Percentiles rank a stretch among this genome's conserved stretches.
Conservation (phyloP, 2,797 vertebrate species). For the Sebastes iracundus region DNA sequence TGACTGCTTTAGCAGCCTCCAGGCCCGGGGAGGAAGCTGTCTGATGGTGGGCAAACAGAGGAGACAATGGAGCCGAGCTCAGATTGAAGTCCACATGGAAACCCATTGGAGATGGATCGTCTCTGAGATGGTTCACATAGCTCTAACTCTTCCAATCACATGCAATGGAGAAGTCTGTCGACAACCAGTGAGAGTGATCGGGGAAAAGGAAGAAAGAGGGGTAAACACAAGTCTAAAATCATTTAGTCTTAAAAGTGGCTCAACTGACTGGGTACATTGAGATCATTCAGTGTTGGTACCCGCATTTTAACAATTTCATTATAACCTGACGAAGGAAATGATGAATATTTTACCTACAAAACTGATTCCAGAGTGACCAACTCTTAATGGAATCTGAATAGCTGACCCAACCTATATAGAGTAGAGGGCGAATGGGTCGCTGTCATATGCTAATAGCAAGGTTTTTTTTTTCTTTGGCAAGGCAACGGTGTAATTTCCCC, state of each 20-base stretch:
- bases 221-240: neutral
- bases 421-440: neutral
- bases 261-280: neutral
- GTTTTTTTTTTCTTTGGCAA: neutral
- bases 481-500: neutral
- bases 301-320: too few relatives aligned
- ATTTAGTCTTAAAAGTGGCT: neutral
- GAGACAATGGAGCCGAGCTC: too few relatives aligned
- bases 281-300: neutral
- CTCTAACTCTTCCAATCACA: neutral
- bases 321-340: neutral
- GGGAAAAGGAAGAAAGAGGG: neutral
- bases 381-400: neutral
- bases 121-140: neutral
- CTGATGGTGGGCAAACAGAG: too few relatives aligned
- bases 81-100: too few relatives aligned
- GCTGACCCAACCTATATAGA: neutral
- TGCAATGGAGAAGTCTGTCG: neutral
- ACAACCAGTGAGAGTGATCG: neutral
- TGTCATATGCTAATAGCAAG: neutral
- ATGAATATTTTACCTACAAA: neutral
- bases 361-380: neutral
- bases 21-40: too few relatives aligned
- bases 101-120: neutral
- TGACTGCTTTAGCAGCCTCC: too few relatives aligned